Base-by-base conservation (phyloP, 92 coral and sea anemone species). In the Chrysogorgia sp. region DNA sequence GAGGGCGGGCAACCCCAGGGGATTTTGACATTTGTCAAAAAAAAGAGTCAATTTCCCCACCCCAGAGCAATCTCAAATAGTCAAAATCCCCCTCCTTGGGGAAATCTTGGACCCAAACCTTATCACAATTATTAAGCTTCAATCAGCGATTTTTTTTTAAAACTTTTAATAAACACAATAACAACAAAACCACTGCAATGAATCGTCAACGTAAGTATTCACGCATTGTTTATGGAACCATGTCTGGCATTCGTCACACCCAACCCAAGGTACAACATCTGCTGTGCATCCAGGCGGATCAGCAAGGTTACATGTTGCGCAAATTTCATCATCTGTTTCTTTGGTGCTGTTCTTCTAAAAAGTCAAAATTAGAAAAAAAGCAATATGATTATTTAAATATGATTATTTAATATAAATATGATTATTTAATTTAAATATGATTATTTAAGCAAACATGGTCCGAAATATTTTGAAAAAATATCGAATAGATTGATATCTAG, bases 191-290 rank as follows among this genome's bases (percentile, higher is more conserved):
- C 79, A 72, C 63, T 72, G 61, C 33, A 26, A 6, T 20, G 63
- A 43, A 72, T 72, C 62, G 30, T 32, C 20, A 49, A 48, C 79
- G 0, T 60, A 24, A 60, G 50, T 32, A 34, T 19, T 25, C n/a
- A 52, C 63, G 34, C 79, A 72, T 21, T 71, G 37, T 31, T 23
- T 48, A 57, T 71, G 77, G 17, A 71, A 71, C 77, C 77, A 71
- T 0, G 10, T 24, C 19, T 41, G 37, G 26, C 79, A 72, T n/a
- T 29, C 26, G 29, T 72, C 79, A 53, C 79, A 72, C 17, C 22
- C 79, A 4, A 72, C 50, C 79, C 79, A 72, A 22, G 33, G 25
- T 4, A 72, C 63, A 10, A 47, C 3, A 14, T 23, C 45, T 0
- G 40, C 31, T 7, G 34, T 34, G 41, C 63, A 26, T 33, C 64